Conservation (phyloP, 2,797 vertebrate species). For the Loriculus beryllinus region DNA sequence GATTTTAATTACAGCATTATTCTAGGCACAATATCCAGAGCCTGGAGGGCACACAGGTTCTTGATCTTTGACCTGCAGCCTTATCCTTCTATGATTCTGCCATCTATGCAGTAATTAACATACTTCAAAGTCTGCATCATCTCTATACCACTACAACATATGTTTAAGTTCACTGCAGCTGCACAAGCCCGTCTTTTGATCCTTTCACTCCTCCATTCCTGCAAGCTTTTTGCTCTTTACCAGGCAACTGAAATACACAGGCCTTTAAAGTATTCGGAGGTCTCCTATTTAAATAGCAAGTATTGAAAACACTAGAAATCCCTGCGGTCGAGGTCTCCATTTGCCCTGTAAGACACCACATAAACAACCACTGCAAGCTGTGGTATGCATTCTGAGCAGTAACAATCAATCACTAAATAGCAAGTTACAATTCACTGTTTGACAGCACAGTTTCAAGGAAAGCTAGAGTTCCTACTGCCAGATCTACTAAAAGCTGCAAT, state of each 20-base stretch:
- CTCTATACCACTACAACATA: not conserved
- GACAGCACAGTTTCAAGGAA: not conserved
- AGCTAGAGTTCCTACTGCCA: not conserved
- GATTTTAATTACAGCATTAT: not conserved
- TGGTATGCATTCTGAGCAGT: not conserved
- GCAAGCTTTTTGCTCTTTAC: slow-evolving; percentile 2
- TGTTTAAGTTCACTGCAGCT: not conserved
- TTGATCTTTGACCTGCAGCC: slow-evolving; percentile 1
- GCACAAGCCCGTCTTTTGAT: not conserved
- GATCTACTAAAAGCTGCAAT: not conserved
- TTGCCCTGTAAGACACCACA: not conserved
- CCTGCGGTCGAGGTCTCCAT: not conserved
- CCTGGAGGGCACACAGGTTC: not conserved
- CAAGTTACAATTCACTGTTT: not conserved
- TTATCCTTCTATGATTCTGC: not conserved
- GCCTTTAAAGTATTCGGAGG: not conserved
- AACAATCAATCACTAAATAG: not conserved
- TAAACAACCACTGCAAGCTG: not conserved
- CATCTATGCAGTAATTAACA: not conserved
- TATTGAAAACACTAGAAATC: not conserved
- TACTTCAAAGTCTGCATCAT: not conserved
- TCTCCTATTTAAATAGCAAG: not conserved
- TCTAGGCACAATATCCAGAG: not conserved
- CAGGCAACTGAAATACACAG: not conserved
- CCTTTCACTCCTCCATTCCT: not conserved